Conservation (phyloP, 2,888 invertebrate genomes). For the Scrobipalpa costella region DNA sequence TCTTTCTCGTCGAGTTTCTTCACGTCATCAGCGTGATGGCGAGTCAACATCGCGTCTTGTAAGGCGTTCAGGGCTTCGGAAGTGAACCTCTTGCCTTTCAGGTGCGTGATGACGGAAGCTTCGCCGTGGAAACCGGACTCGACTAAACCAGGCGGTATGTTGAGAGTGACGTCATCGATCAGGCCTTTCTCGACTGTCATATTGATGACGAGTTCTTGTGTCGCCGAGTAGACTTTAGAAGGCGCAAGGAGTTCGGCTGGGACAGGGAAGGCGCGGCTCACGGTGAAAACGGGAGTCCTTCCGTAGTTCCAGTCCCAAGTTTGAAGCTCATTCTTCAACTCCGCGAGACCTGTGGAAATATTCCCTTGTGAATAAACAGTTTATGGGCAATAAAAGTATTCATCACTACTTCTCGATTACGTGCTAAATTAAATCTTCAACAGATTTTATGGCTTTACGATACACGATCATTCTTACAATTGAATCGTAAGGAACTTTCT, state of each 20-base stretch:
- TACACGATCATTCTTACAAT: not conserved
- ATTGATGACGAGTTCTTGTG: constrained; percentile 81
- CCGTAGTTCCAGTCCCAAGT: constrained; percentile 96
- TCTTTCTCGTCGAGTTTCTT: constrained; percentile 77
- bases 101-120: constrained; percentile 83
- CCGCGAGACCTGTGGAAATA: constrained; percentile 81
- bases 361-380: not conserved
- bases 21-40: constrained; percentile 55
- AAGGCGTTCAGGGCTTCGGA: constrained; percentile 82
- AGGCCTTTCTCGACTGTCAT: constrained; percentile 84
- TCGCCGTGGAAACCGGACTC: constrained; percentile 83
- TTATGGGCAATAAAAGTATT: constrained; percentile 12
- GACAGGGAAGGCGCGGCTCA: constrained; percentile 84
- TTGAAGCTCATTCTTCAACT: constrained; percentile 84
- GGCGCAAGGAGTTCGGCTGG: constrained; percentile 76
- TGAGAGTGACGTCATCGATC: constrained; percentile 84
- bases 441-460: constrained; percentile 18
- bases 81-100: constrained; percentile 84
- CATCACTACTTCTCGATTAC: constrained; percentile 10
- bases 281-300: constrained; percentile 91
- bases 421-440: not conserved
- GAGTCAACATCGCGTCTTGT: constrained; percentile 76
- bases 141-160: constrained; percentile 82
- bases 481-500: constrained; percentile 12
- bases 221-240: constrained; percentile 60